These are phyloP conservation scores for Eurypyga helias DNA, from an alignment of 2,113 vertebrate species.

Conservation along the genomic window DNA sequence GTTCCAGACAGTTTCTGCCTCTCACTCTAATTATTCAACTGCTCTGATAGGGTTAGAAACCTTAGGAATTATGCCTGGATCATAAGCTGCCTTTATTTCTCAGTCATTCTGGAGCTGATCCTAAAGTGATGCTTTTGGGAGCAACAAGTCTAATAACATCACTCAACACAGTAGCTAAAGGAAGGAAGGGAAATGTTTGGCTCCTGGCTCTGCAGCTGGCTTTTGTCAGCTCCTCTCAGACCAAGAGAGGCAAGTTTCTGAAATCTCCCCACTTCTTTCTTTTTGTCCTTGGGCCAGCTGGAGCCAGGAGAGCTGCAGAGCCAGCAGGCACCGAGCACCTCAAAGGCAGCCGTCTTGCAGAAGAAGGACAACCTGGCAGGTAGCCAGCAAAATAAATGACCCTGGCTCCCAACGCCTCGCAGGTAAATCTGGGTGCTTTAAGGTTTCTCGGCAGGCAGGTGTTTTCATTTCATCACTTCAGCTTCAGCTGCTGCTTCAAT, in stretches of 20 bases:
- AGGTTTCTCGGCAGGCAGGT: neutral
- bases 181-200: neutral
- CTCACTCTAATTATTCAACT: neutral
- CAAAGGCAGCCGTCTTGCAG: neutral
- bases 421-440: neutral
- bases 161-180: constrained; percentile 53
- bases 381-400: neutral
- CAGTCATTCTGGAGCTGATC: constrained; percentile 38
- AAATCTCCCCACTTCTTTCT: neutral
- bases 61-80: constrained; percentile 34
- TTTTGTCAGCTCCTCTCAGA: constrained; percentile 4
- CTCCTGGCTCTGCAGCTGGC: constrained; percentile 12
- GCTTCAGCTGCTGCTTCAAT: neutral
- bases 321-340: neutral
- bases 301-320: neutral
- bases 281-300: neutral
- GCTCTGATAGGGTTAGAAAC: constrained; percentile 6
- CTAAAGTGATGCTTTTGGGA: constrained; percentile 44
- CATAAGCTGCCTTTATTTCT: neutral
- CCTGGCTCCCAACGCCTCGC: neutral
- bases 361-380: neutral
- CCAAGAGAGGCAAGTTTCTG: neutral
- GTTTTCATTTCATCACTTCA: constrained; percentile 12
- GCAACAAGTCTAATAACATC: constrained; percentile 38
- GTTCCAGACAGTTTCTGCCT: constrained; percentile 35